A percentile compares a stretch with the other conserved stretches of the same genome.
phyloP scores from a whole-genome alignment of 30 jellyfish, hydroid and myxozoan genomes.

The Hydractinia symbiolongicarpus region DNA sequence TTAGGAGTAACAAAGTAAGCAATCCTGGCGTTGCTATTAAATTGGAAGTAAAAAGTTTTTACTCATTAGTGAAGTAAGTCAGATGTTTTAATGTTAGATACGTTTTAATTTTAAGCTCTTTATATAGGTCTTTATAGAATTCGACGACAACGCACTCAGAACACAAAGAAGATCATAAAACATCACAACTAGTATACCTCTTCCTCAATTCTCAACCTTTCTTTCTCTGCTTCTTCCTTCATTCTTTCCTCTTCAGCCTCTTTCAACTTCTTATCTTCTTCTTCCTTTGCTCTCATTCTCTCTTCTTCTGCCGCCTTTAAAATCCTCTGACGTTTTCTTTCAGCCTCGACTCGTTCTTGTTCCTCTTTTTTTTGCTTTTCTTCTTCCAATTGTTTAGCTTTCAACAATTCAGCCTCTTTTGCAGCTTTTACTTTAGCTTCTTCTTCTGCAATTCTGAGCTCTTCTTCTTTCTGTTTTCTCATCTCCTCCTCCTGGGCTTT shows the following conservation, averaged over 20 bases:
- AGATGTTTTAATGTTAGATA: no score
- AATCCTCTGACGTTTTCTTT: not conserved
- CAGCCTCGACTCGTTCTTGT: slow-evolving; percentile 21
- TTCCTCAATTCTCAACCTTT: not conserved
- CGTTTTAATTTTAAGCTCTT: no score
- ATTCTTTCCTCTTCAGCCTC: slow-evolving; percentile 37
- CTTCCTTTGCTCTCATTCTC: slow-evolving; percentile 33
- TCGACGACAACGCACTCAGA: not conserved
- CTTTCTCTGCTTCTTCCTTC: not conserved
- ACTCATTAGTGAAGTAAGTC: no score
- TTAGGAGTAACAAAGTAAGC: no score
- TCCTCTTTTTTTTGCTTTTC: slow-evolving; percentile 45
- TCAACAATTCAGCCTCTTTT: slow-evolving; percentile 11
- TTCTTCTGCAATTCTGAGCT: slow-evolving; percentile 18
- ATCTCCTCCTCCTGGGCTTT: slow-evolving; percentile 27
- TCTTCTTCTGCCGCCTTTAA: slow-evolving; percentile 33
- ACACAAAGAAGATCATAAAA: not conserved
- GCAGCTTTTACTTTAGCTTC: slow-evolving; percentile 22
- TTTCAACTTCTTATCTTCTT: slow-evolving; percentile 34
- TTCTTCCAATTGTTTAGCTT: slow-evolving; percentile 36
- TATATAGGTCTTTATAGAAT: no score
- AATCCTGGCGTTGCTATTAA: no score
- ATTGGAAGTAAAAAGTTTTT: no score
- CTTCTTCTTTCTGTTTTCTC: slow-evolving; percentile 8
- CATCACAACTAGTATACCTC: not conserved